Evolutionary conservation across 2,113 vertebrate genomes (phyloP), one percentile per base, ranked within the genome.

Genomic region (Galbula dea): DNA sequence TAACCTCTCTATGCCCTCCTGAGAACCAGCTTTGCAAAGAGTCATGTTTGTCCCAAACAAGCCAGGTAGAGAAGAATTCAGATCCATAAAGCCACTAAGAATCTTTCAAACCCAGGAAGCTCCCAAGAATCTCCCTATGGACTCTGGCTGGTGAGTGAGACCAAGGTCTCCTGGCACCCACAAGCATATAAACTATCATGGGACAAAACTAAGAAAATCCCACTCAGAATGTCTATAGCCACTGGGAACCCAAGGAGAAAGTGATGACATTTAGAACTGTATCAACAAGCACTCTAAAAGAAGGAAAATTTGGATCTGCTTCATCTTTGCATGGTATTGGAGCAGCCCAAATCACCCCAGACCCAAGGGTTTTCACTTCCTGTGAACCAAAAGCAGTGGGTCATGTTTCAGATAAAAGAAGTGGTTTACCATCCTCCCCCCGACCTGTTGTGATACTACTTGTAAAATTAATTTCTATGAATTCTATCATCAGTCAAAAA

Each of bases 361-460:
- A 80, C 37, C 39, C 61, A 29, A 41, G 36, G 18, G 39, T 20
- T 62, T 37, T 39, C 51, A 52, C 36, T 57, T 62, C 37, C 37
- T 29, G 37, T 39, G 29, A 39, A 62, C 7, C 37, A 12, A 63
- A 63, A 63, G 18, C 26, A 39, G 24, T 27, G 26, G 59, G 26
- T 62, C 26, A 39, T 26, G 41, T 63, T 63, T 63, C 20, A 23
- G 41, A 20, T 24, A 34, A 49, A 46, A 14, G 30, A 46, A 66
- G 22, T 17, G 41, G 41, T 43, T 15, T 43, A 43, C 41, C 41
- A 43, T 15, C 41, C 41, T 43, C 41, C 11, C 15, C 41, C 11
- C 15, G 16, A 23, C 21, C 9, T 1, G 0, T 7, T 43, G 10
- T 21, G 15, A 58, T 34, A 9, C 2, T 27, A 32, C 8, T 17